phyloP scores from a whole-genome alignment of 2,113 vertebrate species.

The Oncorhynchus mykiss region DNA sequence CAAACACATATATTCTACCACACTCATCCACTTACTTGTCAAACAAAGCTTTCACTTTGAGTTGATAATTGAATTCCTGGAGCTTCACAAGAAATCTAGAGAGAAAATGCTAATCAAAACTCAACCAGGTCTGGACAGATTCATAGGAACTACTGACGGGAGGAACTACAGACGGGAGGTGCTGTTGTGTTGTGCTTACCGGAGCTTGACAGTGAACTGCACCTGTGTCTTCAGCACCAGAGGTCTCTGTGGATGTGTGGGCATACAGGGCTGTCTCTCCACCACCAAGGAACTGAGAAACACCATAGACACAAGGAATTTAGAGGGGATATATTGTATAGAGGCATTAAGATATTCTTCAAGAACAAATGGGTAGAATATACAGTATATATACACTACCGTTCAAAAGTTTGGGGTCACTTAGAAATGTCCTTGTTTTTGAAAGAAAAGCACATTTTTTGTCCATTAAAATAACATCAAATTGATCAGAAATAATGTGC shows the following conservation, averaged over 20 bases:
- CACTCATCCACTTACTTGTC: conserved; percentile 85
- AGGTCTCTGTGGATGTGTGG: conserved; percentile 92
- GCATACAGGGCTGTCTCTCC: conserved; percentile 96
- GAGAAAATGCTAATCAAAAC: conserved; percentile 15
- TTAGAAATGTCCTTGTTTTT: too few relatives aligned
- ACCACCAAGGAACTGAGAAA: conserved; percentile 88
- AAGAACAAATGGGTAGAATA: conserved; percentile 9
- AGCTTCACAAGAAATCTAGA: conserved; percentile 91
- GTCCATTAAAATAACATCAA: too few relatives aligned
- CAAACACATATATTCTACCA: background rate
- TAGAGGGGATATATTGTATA: background rate
- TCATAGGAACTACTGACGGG: too few relatives aligned
- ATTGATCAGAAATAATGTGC: too few relatives aligned
- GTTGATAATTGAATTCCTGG: conserved; percentile 92
- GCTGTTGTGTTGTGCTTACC: conserved; percentile 65
- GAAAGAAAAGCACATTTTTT: too few relatives aligned
- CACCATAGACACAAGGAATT: conserved; percentile 21
- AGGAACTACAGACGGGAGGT: too few relatives aligned
- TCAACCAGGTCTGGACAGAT: too few relatives aligned
- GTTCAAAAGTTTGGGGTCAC: too few relatives aligned
- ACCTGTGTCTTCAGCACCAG: conserved; percentile 93
- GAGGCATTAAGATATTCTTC: background rate
- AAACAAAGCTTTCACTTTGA: conserved; percentile 92
- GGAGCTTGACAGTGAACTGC: conserved; percentile 93
- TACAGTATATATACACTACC: too few relatives aligned